Conservation (phyloP, 2,113 vertebrate species). For the Vimba vimba region DNA sequence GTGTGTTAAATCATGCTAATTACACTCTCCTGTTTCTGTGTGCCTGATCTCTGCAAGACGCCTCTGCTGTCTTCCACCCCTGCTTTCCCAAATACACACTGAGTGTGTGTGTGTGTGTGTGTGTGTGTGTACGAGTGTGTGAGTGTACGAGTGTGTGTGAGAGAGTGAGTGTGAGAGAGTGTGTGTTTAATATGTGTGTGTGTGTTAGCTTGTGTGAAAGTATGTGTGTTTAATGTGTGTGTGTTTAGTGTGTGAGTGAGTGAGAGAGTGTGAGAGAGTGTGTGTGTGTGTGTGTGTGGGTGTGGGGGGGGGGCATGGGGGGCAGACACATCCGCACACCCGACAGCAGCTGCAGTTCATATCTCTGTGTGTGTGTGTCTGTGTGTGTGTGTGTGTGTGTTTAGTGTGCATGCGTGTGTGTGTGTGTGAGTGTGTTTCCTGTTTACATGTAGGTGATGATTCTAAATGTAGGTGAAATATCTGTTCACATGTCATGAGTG, state of each 20-base stretch:
- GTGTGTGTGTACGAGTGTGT: background rate
- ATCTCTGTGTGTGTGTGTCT: background rate
- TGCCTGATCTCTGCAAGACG: background rate
- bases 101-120: conserved; percentile 36
- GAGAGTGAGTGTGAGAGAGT: background rate
- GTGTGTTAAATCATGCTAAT: background rate
- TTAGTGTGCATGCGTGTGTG: background rate
- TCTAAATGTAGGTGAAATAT: conserved; percentile 28
- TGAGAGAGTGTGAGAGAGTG: background rate
- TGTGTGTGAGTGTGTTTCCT: conserved; percentile 53
- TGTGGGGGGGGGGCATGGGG: too few relatives aligned
- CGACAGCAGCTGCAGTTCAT: too few relatives aligned
- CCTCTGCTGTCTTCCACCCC: conserved; percentile 39
- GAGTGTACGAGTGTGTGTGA: background rate
- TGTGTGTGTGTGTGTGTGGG: background rate
- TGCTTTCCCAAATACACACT: conserved; percentile 26
- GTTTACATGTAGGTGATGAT: conserved; percentile 52
- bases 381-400: too few relatives aligned
- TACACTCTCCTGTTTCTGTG: background rate
- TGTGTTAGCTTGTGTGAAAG: too few relatives aligned
- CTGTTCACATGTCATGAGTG: conserved; percentile 40
- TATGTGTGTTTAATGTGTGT: too few relatives aligned
- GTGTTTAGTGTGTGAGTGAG: too few relatives aligned
- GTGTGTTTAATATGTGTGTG: too few relatives aligned
- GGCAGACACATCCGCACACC: too few relatives aligned